Conservation (phyloP, 2,113 vertebrate species). For the Spermophilus dauricus region DNA sequence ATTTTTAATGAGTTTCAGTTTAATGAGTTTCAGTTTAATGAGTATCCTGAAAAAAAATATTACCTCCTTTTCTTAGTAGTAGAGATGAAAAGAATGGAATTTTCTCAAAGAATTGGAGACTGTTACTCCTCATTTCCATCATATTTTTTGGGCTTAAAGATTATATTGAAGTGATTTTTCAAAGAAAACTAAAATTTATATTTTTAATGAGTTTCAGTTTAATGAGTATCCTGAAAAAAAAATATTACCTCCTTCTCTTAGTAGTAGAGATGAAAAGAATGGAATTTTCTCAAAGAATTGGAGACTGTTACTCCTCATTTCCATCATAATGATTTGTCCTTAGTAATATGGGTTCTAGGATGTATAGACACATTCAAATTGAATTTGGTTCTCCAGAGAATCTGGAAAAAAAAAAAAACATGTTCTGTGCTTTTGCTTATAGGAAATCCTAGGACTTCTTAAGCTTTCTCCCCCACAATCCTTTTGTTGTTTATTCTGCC, state of each 20-base stretch:
- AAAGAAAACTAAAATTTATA: neutral
- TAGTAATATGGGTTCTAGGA: neutral
- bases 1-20: too few relatives aligned
- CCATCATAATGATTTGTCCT: neutral
- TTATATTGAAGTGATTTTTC: neutral
- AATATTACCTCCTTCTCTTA: neutral
- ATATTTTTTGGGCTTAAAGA: neutral
- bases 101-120: too few relatives aligned
- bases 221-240: slow-evolving; percentile 22
- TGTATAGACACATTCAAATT: neutral
- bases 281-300: neutral
- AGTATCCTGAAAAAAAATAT: too few relatives aligned
- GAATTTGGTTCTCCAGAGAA: neutral
- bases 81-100: too few relatives aligned
- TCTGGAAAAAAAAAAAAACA: neutral
- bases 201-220: neutral
- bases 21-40: too few relatives aligned
- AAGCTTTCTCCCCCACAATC: neutral
- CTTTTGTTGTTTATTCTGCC: neutral
- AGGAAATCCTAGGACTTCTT: neutral
- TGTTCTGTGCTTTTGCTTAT: neutral
- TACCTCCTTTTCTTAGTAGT: too few relatives aligned
- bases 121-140: too few relatives aligned
- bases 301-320: neutral
- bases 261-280: neutral